Conservation (phyloP, 2,888 invertebrate species). For the Notodonta dromedarius region DNA sequence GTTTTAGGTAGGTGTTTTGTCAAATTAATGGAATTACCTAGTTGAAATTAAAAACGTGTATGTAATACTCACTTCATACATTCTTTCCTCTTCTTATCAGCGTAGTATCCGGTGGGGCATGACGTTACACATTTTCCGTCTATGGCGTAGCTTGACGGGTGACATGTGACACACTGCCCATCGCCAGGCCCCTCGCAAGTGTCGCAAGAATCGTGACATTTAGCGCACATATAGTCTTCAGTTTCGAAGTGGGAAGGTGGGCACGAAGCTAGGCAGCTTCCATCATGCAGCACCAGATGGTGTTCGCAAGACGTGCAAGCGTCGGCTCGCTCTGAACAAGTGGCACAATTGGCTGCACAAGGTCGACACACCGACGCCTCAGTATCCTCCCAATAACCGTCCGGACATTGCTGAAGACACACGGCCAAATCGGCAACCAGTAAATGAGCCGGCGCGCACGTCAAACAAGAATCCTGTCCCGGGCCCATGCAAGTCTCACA, state of each 20-base stretch:
- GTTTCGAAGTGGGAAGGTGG: conserved; percentile 93
- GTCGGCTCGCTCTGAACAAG: conserved; percentile 92
- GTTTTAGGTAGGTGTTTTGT: too few relatives aligned
- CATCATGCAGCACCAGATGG: conserved; percentile 92
- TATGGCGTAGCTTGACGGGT: conserved; percentile 87
- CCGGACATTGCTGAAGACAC: conserved; percentile 94
- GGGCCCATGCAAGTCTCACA: conserved; percentile 95
- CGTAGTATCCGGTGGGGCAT: conserved; percentile 90
- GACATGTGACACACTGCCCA: conserved; percentile 92
- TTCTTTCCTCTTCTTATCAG: conserved; percentile 91
- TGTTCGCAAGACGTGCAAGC: conserved; percentile 95
- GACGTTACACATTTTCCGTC: conserved; percentile 89
- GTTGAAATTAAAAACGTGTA: too few relatives aligned
- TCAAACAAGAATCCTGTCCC: conserved; percentile 93
- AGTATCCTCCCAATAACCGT: conserved; percentile 93
- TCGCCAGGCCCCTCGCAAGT: conserved; percentile 91
- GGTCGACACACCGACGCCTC: conserved; percentile 91
- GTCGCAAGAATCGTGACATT: conserved; percentile 91
- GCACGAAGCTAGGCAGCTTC: conserved; percentile 93
- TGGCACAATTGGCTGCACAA: conserved; percentile 94
- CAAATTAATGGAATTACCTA: too few relatives aligned
- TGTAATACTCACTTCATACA: conserved; percentile 85
- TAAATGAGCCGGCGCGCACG: conserved; percentile 93
- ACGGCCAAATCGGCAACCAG: conserved; percentile 93
- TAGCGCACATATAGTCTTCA: conserved; percentile 93